These are phyloP conservation scores for Cebus imitator DNA, from an alignment of 2,113 vertebrate species.

Conservation along the genomic window DNA sequence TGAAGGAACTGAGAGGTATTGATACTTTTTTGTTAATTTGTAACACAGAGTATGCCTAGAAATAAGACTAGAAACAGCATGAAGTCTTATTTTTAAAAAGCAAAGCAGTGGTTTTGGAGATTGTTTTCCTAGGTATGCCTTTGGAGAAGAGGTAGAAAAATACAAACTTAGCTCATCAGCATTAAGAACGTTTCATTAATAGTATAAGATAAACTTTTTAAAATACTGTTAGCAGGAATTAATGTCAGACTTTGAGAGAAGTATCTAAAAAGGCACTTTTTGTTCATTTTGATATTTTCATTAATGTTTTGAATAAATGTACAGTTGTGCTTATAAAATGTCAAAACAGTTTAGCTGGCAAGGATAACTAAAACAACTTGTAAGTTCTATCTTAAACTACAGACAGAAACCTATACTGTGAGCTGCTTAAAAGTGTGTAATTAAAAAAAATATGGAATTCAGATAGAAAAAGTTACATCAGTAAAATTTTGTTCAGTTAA, in stretches of 20 bases:
- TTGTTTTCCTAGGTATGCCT: neutral
- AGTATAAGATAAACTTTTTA: neutral
- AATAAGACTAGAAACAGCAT: neutral
- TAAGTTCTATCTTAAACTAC: neutral
- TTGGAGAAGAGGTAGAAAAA: neutral
- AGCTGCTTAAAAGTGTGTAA: neutral
- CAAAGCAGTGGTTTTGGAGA: neutral
- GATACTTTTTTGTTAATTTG: constrained; percentile 8
- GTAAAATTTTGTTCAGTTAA: neutral
- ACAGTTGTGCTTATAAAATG: neutral
- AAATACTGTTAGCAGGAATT: neutral
- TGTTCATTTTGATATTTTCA: neutral
- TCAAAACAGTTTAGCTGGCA: neutral
- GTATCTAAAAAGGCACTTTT: neutral
- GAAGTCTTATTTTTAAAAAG: neutral
- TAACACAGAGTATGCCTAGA: neutral
- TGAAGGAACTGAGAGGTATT: constrained; percentile 14
- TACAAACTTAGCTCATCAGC: neutral
- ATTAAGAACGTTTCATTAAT: neutral
- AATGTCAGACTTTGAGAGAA: neutral
- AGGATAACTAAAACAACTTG: neutral
- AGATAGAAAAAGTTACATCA: neutral
- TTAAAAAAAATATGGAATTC: neutral
- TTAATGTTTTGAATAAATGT: neutral
- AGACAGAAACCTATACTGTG: neutral